Evolutionary conservation across 2,113 vertebrate species (phyloP), one percentile per base, ranked within the genome.

Genomic region (Poeciliopsis turrubarensis): DNA sequence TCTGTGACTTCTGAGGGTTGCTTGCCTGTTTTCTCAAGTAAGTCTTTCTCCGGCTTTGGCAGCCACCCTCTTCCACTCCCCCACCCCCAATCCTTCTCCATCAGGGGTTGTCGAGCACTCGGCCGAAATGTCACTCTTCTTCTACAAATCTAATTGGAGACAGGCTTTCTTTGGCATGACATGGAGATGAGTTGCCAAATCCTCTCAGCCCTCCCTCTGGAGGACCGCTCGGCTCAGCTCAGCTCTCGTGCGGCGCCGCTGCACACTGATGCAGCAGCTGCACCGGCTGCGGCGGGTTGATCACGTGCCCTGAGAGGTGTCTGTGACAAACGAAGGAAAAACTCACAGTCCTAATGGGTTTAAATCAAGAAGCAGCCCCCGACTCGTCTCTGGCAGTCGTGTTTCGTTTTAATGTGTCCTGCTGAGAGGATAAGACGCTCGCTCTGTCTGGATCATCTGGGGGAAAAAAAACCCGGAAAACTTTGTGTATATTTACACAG

Each of bases 141-240:
- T 85, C 80, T 87, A 88, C 85, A 89, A 89, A 92, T 91, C 88
- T 92, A 89, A 90, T 91, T 90, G 89, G 86, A 89, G 90, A 91
- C 86, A 82, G 86, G 87, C 87, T 92, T 91, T 87, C 87, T 89
- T 86, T 87, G 90, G 87, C 86, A 83, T 89, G 90, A 91, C 90
- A 89, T 89, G 87, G 87, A 87, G 87, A 92, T 92, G 91, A 92
- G 91, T 87, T 92, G 89, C 90, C 87, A 91, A 91, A 92, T 91
- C 89, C 87, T 88, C 81, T 88, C 84, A 88, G 90, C 78, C 81
- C 84, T 68, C 78, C 79, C 10, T 82, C 80, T 87, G 22, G 54
- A 85, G 83, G 81, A 80, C 62, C 72, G 17, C 80, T 82, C 37
- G 7, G 29, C 70, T 76, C 39, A 12, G 73, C 82, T 79, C 77